Evolutionary conservation across 2,888 invertebrate species (phyloP), one percentile per base, ranked within the genome.

Genomic region (Lasius fuliginosus): DNA sequence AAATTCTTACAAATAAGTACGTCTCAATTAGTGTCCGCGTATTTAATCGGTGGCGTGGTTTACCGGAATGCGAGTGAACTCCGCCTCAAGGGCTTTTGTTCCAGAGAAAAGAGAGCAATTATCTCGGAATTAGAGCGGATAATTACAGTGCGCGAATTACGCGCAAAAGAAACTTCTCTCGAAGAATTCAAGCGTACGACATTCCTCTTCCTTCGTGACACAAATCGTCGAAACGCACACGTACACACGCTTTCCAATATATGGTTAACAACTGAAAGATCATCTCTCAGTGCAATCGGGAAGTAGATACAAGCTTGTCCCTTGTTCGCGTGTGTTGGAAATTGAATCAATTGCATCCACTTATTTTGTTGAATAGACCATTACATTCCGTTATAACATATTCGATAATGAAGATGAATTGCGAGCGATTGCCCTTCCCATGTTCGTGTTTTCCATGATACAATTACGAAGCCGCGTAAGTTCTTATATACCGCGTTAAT

Each of bases 1-100:
- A 89, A 91, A 91, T 93, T 92, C 91, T 87, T 74, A 86, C 91
- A 91, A 92, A 92, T 93, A 91, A 91, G 91, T 93, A 94, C 91
- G 92, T 94, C 94, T 94, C 94, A 94, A 94, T 94, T 94, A 94
- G 92, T 86, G 88, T 62, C 86, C 83, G 73, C 84, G 83, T 86
- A 85, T 90, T 93, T 93, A 93, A 94, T 94, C 93, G 93, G 90
- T 81, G 88, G 85, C 77, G 91, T 86, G 85, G 90, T 93, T 92
- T 88, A 85, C 46, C 73, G 93, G 92, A 93, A 93, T 94, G 92
- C 90, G 86, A 88, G 86, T 87, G 85, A 86, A 87, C 73, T 79
- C 27, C 62, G 62, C 46, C 67, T 9, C 64, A 33, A 27, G 68
- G 23, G 71, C 73, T 49, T 74, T 83, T 65, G 84, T 76, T 86